Evolutionary conservation across 2,113 vertebrate species (phyloP), one percentile per base, ranked within the genome.

Genomic region (Pseudorasbora parva): DNA sequence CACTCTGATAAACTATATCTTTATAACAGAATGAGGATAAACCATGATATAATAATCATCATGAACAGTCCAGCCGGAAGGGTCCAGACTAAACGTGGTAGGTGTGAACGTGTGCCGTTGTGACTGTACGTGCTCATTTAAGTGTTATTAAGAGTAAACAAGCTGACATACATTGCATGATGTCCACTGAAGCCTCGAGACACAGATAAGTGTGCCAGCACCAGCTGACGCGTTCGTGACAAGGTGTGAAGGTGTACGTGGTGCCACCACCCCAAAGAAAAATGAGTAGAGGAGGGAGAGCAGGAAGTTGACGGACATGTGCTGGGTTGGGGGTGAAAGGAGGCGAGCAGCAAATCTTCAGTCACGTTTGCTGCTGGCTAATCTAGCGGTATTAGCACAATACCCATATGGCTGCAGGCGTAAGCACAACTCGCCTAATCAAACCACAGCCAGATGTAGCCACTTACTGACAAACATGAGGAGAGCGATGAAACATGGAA

Each of bases 311-410:
- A n/a, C 5, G 5, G 15, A 19, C 21, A 59, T 60, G 37, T 60
- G 77, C 27, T 79, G 41, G 19, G 19, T 37, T 21, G 47, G 37
- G 37, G 43, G n/a, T 27, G 11, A 57, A 25, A 17, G 25, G 4
- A 27, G 45, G 27, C 4, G 1, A 71, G 11, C 41, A 43, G 76
- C 83, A 19, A n/a, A 73, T 60, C 82, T 45, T 19, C 43, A 7
- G 92, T 91, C 92, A 90, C 85, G 89, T 93, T 90, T 91, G 85
- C 89, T 91, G 89, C 86, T 1, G 17, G 86, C 86, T 93, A 90
- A 92, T 92, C 92, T 88, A 78, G 66, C 11, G 27, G 91, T 85
- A 89, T 93, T 92, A 93, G 88, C 77, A 84, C 23, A 0, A 75
- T 80, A 64, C 85, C 91, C 90, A 92, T 92, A 91, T 93, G 92